Evolutionary conservation across 2,888 invertebrate species (phyloP).

Genomic region (Euphydryas editha): DNA sequence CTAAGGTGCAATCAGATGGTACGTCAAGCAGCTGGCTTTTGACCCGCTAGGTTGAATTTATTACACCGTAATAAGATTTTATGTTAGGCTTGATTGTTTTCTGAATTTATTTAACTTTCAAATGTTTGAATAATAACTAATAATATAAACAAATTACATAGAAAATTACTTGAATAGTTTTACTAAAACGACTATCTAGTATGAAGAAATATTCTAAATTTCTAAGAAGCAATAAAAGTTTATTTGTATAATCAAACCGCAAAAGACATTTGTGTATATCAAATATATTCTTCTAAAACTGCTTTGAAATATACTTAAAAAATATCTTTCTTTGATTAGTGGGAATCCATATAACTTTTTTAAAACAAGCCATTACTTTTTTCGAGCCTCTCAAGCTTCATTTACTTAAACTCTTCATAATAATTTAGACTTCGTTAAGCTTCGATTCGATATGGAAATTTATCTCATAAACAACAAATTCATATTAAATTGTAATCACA

Average conservation of each 20-base stretch:
- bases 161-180: neutral
- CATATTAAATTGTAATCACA: slow-evolving; percentile 27
- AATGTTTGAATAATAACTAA: slow-evolving; percentile 15
- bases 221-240: neutral
- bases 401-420: neutral
- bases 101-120: slow-evolving; percentile 28
- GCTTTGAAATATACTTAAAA: neutral
- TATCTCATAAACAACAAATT: slow-evolving; percentile 8
- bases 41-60: slow-evolving; percentile 53
- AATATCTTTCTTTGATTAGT: neutral
- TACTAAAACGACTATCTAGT: neutral
- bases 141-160: slow-evolving; percentile 16
- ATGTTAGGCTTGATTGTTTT: slow-evolving; percentile 50
- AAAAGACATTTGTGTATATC: neutral
- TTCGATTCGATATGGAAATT: slow-evolving; percentile 17
- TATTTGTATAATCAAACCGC: neutral
- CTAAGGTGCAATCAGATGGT: slow-evolving; percentile 62
- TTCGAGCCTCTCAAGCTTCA: neutral
- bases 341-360: neutral
- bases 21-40: slow-evolving; percentile 58
- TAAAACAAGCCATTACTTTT: slow-evolving; percentile 3
- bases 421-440: slow-evolving; percentile 7
- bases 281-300: neutral
- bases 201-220: neutral
- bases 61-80: slow-evolving; percentile 46